Evolutionary conservation across 1,140 invertebrate genomes (phyloP).

Genomic region (Macrobrachium nipponense): DNA sequence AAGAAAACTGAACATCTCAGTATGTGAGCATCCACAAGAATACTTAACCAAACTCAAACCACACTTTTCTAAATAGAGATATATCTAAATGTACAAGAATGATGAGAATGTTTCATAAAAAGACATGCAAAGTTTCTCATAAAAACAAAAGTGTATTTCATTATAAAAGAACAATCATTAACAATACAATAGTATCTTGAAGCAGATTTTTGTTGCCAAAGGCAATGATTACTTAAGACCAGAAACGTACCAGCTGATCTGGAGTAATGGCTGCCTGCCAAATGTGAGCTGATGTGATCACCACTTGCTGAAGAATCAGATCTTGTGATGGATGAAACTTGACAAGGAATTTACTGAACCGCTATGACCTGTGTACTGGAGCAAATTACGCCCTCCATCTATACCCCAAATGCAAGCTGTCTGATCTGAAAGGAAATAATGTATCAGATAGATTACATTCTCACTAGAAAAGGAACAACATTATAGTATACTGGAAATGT

Average conservation of each 20-base stretch:
- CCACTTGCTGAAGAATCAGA: conserved; percentile 94
- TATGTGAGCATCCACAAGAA: no score
- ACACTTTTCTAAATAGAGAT: no score
- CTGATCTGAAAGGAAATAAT: conserved; percentile 77
- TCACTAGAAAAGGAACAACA: background rate
- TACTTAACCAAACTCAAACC: no score
- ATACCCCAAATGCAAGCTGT: conserved; percentile 93
- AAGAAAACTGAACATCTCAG: no score
- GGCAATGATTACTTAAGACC: background rate
- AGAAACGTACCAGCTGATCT: conserved; percentile 77
- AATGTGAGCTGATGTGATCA: conserved; percentile 93
- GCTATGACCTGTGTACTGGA: conserved; percentile 93
- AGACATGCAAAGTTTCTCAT: no score
- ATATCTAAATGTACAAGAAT: no score
- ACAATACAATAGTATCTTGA: no score
- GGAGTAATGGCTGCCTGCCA: conserved; percentile 95
- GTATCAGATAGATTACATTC: background rate
- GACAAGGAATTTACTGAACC: conserved; percentile 98
- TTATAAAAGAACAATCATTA: no score
- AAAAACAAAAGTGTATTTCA: no score
- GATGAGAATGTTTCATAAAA: no score
- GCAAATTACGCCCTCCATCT: conserved; percentile 87
- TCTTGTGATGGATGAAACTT: conserved; percentile 93
- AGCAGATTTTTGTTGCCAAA: no score
- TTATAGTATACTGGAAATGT: background rate